These are phyloP conservation scores for Teleopsis dalmanni DNA, from an alignment of 1,140 invertebrate species.

Conservation along the genomic window DNA sequence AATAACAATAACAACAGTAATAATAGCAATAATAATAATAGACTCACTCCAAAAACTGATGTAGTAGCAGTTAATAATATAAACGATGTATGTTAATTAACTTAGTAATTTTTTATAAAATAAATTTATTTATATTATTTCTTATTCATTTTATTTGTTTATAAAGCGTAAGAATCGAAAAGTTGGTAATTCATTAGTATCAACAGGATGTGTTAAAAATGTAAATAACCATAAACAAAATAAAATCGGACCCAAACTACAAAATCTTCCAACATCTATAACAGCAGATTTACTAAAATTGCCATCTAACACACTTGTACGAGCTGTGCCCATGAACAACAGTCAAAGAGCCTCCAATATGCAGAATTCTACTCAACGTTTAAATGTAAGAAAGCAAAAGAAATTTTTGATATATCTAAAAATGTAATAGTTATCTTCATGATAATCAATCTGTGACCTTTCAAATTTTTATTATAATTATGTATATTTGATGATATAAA, in stretches of 20 bases:
- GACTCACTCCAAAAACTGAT: neutral
- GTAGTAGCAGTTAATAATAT: neutral
- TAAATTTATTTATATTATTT: no score
- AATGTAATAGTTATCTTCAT: no score
- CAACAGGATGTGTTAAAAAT: neutral
- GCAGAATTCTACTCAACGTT: slow-evolving; percentile 6
- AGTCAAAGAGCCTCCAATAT: slow-evolving; percentile 1
- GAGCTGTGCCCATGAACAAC: slow-evolving; percentile 10
- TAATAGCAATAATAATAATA: slow-evolving; percentile 3
- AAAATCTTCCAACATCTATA: neutral
- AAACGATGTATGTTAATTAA: no score
- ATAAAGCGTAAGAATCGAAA: no score
- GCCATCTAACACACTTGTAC: slow-evolving; percentile 23
- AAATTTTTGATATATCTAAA: no score
- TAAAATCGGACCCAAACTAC: neutral
- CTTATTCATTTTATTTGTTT: no score
- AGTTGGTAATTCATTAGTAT: neutral
- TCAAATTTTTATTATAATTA: no score
- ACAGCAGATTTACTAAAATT: slow-evolving; percentile 23
- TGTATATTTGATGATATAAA: no score
- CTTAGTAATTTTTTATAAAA: no score
- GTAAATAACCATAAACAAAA: slow-evolving; percentile 2
- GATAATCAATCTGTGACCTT: no score
- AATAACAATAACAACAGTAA: neutral
- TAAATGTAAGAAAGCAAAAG: no score